phyloP scores from a whole-genome alignment of 2,797 vertebrate genomes.

The Argya squamiceps region DNA sequence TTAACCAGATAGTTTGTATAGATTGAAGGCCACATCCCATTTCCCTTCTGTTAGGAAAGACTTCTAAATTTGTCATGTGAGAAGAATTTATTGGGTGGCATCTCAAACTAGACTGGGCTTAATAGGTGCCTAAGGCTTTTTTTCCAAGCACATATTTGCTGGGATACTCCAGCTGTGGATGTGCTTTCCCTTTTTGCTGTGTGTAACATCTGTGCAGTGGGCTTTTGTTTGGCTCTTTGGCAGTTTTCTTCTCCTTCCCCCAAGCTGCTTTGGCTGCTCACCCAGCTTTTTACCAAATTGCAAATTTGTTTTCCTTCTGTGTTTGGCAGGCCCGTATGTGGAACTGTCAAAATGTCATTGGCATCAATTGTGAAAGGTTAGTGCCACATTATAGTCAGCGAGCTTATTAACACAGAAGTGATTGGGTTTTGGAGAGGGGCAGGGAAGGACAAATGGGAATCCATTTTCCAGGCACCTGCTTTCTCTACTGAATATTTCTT shows the following conservation, averaged over 20 bases:
- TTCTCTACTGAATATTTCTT: background rate
- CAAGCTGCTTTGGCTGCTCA: conserved; percentile 57
- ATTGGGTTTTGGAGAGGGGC: conserved; percentile 37
- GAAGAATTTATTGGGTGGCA: background rate
- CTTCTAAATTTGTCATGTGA: background rate
- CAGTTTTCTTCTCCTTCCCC: conserved; percentile 20
- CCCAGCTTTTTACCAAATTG: conserved; percentile 61
- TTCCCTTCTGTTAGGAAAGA: conserved; percentile 11
- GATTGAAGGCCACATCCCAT: background rate
- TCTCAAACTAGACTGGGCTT: background rate
- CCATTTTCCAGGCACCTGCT: conserved; percentile 16
- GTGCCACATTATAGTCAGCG: background rate
- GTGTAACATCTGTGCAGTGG: conserved; percentile 42
- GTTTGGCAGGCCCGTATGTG: conserved; percentile 45
- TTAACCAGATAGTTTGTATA: background rate
- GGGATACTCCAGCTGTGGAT: background rate
- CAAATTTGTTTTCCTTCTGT: conserved; percentile 52
- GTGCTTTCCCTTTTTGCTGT: background rate
- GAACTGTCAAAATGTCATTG: conserved; percentile 65
- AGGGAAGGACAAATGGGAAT: conserved; percentile 28
- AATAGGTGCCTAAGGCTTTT: conserved; percentile 9
- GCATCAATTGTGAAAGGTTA: conserved; percentile 57
- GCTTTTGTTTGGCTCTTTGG: conserved; percentile 28
- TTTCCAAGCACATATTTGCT: background rate
- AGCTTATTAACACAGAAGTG: conserved; percentile 62